Conservation (phyloP, 2,888 invertebrate species). For the Apotomis turbidana region DNA sequence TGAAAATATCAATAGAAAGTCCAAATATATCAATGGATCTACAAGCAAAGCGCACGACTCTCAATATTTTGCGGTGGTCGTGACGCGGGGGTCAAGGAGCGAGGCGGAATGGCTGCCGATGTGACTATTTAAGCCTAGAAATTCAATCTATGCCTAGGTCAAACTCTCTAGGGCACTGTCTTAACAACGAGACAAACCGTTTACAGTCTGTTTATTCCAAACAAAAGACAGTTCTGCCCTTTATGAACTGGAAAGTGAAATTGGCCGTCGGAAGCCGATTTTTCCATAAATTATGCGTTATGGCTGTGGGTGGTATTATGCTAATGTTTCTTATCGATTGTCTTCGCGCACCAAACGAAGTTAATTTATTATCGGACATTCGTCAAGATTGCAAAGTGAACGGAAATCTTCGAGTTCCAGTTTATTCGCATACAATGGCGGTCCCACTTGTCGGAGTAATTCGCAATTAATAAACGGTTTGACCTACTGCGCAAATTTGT, state of each 20-base stretch:
- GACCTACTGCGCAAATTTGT: conserved; percentile 75
- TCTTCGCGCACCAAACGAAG: conserved; percentile 27
- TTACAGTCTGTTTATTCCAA: conserved; percentile 48
- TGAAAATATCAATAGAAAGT: conserved; percentile 41
- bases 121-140: conserved; percentile 63
- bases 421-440: conserved; percentile 74
- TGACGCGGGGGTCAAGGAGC: conserved; percentile 70
- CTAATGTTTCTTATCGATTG: conserved; percentile 28
- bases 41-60: conserved; percentile 58
- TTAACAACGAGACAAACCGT: conserved; percentile 44
- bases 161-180: conserved; percentile 68
- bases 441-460: conserved; percentile 73
- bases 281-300: conserved; percentile 33
- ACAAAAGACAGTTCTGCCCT: conserved; percentile 50
- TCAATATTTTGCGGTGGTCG: conserved; percentile 70
- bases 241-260: conserved; percentile 45
- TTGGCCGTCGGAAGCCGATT: conserved; percentile 29
- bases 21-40: conserved; percentile 46
- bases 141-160: conserved; percentile 71
- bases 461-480: conserved; percentile 77
- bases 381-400: conserved; percentile 72
- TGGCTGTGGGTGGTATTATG: conserved; percentile 34
- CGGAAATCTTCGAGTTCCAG: conserved; percentile 70
- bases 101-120: conserved; percentile 62
- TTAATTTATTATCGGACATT: conserved; percentile 43